Evolutionary conservation across 2,113 vertebrate species (phyloP).

Genomic region (Malaclemys terrapin): DNA sequence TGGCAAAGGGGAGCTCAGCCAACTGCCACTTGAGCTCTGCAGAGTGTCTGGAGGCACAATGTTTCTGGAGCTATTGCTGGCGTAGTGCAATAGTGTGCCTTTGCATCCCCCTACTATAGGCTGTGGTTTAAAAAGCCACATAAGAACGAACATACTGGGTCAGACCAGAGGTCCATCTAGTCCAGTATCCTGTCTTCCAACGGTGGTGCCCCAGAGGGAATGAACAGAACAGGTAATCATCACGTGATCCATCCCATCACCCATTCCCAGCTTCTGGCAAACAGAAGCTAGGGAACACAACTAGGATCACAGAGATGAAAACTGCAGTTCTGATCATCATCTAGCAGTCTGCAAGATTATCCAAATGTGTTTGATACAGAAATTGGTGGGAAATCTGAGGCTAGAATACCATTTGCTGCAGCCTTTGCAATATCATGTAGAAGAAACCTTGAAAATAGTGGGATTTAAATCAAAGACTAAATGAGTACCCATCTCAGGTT

Average conservation of each 20-base stretch:
- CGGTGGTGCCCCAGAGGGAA: no score
- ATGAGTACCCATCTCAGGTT: neutral
- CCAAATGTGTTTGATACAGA: neutral
- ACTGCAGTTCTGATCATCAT: neutral
- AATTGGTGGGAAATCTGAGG: neutral
- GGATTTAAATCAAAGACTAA: neutral
- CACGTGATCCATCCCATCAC: no score
- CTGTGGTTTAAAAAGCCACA: neutral
- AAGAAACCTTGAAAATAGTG: neutral
- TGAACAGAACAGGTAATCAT: no score
- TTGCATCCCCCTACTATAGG: neutral
- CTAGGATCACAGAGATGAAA: neutral
- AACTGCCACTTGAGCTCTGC: neutral
- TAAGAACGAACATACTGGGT: no score
- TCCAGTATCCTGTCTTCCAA: no score
- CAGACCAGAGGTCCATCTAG: no score
- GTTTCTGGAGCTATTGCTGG: neutral
- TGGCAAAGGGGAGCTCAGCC: neutral
- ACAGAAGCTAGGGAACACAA: no score
- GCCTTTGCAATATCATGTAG: neutral
- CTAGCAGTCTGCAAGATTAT: neutral
- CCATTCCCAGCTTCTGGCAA: no score
- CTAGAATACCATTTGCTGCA: neutral
- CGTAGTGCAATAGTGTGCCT: rapidly evolving
- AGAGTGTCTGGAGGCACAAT: neutral